Base-by-base conservation (phyloP, 2,888 invertebrate species). In the Unio delphinus region DNA sequence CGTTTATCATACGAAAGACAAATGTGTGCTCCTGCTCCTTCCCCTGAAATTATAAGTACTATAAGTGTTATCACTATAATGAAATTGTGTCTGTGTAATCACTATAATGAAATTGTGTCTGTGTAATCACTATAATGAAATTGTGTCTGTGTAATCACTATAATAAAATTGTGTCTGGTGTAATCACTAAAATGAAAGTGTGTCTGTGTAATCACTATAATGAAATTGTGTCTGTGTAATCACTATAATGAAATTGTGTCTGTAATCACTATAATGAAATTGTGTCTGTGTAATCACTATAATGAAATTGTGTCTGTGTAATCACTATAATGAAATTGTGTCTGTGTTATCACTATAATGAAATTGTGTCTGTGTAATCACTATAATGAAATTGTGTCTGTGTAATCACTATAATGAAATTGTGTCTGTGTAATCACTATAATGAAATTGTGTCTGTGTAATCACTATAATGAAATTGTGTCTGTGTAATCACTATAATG, bases 21-120 rank as follows among this genome's bases (percentile, higher is more conserved):
- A 99, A 99, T 0, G 98, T 98, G 90, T 99, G 99, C 89, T 99
- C 98, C 88, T 99, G 98, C 90, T 98, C 97, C 65, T 94, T 92
- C 0, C 97, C 97, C 90, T 90, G 34, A 54, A 34, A n/a, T 61
- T 23, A 55, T 28, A 69, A 55, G 54, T 61, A 61, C 11, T 59
- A 23, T 23, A 23, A 23, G 28, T 61, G 18, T 23, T 15, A 26
- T 61, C 20, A 26, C 20, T 26, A 61, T 18, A 28, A 62, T 34
- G 30, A 17, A 26, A 17, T 4, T 64, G 64, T 28, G 28, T 28
- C 28, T 30, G 30, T 30, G 30, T 30, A 7, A 30, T 23, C 23
- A 23, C 23, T 30, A 30, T 30, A 30, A 30, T 30, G 30, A 30
- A 23, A 23, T 23, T 23, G 17, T 18, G 18, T 3, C 61, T 17